Evolutionary conservation across 2,888 invertebrate species (phyloP), one percentile per base, ranked within the genome.

Genomic region (Archips crataeganus): DNA sequence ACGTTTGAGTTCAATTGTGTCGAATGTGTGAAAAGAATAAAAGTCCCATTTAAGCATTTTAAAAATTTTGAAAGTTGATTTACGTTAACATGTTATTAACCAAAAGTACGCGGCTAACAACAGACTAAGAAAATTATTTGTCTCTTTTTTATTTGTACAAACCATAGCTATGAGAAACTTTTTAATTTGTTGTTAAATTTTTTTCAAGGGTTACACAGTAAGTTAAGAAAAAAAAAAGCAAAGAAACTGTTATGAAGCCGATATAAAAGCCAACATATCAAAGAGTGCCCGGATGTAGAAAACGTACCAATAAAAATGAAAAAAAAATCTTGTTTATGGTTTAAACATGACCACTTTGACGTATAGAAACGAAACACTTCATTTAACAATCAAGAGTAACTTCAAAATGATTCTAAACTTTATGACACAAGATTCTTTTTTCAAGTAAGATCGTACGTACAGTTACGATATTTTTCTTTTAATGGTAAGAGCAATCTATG

Each of bases 401-500:
- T 57, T 11, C 9, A 57, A 57, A 57, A 32, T 10, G 32, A 23
- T 10, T 32, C 11, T 32, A 57, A 32, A 4, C n/a, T 23, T 23
- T 10, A 11, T 23, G 6, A 3, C 9, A 23, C 23, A 23, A 23
- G 23, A 9, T 15, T 2, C 2, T 23, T 39, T 54, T 54, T 54
- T 23, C n/a, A 23, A 54, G 8, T 23, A 0, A 32, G 57, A 57
- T 57, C 32, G 23, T 3, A 11, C 10, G 57, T 32, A 32, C 54
- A 15, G 57, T 57, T 57, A 32, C 11, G 32, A 57, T 4, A 2
- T 57, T 57, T 32, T 57, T 23, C 10, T 57, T 57, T 32, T 57
- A 11, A 15, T n/a, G 4, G 15, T 57, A 11, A 10, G 10, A 32
- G 32, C 9, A 23, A 23, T 79, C 80, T 84, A 85, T 83, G 85